Conservation (phyloP, 2,888 invertebrate genomes). For the Apodemia hepburni region DNA sequence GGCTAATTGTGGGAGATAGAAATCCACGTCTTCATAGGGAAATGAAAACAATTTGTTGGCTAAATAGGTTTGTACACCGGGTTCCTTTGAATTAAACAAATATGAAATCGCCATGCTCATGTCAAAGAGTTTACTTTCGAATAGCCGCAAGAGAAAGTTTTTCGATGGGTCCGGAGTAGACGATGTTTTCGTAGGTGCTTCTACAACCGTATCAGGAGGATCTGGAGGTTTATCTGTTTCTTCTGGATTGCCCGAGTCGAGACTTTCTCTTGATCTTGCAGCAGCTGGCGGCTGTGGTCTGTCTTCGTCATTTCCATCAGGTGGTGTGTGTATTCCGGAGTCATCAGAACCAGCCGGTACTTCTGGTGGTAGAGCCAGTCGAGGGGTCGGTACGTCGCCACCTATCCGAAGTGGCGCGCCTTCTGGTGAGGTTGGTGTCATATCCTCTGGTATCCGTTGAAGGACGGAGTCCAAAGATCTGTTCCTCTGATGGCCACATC, state of each 20-base stretch:
- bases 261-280: constrained; percentile 85
- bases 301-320: constrained; percentile 71
- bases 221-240: constrained; percentile 77
- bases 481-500: constrained; percentile 90
- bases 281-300: constrained; percentile 70
- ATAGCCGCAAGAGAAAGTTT: constrained; percentile 90
- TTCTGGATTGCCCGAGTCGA: constrained; percentile 85
- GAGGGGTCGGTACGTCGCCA: constrained; percentile 73
- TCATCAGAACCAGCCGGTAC: constrained; percentile 86
- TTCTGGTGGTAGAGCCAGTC: constrained; percentile 74
- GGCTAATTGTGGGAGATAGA: constrained; percentile 98
- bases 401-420: constrained; percentile 63
- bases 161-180: constrained; percentile 59
- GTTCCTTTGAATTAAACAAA: constrained; percentile 98
- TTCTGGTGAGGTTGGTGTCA: constrained; percentile 79
- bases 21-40: constrained; percentile 94
- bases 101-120: constrained; percentile 99
- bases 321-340: constrained; percentile 83
- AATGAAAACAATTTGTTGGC: constrained; percentile 99
- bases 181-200: constrained; percentile 52
- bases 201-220: constrained; percentile 54
- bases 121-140: constrained; percentile 97
- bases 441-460: constrained; percentile 93
- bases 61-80: constrained; percentile 97
- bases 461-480: constrained; percentile 94